Percentiles rank a stretch among this genome's conserved stretches.
phyloP scores from a whole-genome alignment of 2,797 vertebrate species.

The Anguilla megastoma region DNA sequence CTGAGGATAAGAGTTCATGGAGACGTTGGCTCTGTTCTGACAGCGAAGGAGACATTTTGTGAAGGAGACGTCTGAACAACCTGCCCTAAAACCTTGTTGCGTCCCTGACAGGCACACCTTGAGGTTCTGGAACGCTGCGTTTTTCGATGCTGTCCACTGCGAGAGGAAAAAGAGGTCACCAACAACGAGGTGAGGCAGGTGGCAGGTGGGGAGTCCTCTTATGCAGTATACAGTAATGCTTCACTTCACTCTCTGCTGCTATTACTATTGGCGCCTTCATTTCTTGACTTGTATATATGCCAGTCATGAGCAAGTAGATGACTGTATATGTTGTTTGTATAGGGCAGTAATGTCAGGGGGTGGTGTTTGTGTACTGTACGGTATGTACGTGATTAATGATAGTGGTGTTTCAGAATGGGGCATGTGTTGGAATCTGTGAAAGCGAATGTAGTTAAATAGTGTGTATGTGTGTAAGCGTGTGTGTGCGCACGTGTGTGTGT shows the following conservation, averaged over 20 bases:
- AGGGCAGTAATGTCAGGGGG: not conserved
- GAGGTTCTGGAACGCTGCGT: constrained; percentile 95
- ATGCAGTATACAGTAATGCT: not conserved
- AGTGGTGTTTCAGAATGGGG: not conserved
- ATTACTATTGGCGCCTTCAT: not conserved
- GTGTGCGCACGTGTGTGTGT: constrained; percentile 11
- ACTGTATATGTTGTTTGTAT: not conserved
- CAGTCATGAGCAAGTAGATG: not conserved
- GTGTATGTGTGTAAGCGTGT: not conserved
- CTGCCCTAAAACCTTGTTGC: not conserved
- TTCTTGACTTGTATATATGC: not conserved
- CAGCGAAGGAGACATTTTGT: not conserved
- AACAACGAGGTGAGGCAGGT: constrained; percentile 83
- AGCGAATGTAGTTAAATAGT: not conserved
- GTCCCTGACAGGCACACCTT: constrained; percentile 82
- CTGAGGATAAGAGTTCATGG: not conserved
- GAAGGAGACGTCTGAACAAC: not conserved
- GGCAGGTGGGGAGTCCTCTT: not conserved
- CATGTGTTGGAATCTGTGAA: not conserved
- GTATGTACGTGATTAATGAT: not conserved
- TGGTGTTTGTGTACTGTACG: constrained; percentile 3
- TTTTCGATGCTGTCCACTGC: constrained; percentile 95
- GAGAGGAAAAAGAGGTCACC: constrained; percentile 96
- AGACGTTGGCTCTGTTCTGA: not conserved
- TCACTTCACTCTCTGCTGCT: not conserved